These are phyloP conservation scores for Parelbella ahira DNA, from an alignment of 2,888 invertebrate genomes.

Conservation along the genomic window DNA sequence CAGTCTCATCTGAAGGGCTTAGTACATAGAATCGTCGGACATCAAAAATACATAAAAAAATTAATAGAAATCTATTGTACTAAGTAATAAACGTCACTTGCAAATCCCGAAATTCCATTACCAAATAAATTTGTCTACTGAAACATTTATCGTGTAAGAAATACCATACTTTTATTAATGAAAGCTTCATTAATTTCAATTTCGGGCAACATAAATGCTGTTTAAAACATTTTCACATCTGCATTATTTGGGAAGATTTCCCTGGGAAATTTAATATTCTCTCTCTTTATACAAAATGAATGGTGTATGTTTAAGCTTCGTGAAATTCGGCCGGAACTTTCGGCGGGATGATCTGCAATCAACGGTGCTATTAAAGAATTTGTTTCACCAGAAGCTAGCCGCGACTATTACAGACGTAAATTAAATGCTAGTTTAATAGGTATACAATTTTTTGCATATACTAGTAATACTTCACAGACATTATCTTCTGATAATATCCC, in stretches of 20 bases:
- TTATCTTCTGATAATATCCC: too few species aligned
- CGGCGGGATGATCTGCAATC: conserved; percentile 46
- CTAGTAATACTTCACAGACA: too few species aligned
- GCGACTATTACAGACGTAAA: too few species aligned
- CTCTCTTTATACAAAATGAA: conserved; percentile 17
- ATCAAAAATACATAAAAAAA: too few species aligned
- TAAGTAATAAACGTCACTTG: too few species aligned
- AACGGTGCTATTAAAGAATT: conserved; percentile 44
- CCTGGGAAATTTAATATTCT: conserved; percentile 12
- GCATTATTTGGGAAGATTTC: conserved; percentile 13
- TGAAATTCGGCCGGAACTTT: conserved; percentile 28
- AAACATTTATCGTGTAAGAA: not conserved
- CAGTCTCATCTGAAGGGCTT: too few species aligned
- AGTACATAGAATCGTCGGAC: too few species aligned
- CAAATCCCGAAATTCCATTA: too few species aligned
- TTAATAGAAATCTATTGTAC: too few species aligned
- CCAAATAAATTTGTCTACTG: not conserved
- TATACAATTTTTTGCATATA: too few species aligned
- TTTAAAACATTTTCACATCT: conserved; percentile 12
- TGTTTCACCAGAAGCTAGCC: not conserved
- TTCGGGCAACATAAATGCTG: conserved; percentile 11
- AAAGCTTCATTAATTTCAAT: conserved; percentile 20
- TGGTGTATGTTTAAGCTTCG: conserved; percentile 21
- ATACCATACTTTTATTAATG: conserved; percentile 2
- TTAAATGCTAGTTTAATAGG: too few species aligned